Base-by-base conservation (phyloP, 2,888 invertebrate genomes). In the Eristalinus aeneus region DNA sequence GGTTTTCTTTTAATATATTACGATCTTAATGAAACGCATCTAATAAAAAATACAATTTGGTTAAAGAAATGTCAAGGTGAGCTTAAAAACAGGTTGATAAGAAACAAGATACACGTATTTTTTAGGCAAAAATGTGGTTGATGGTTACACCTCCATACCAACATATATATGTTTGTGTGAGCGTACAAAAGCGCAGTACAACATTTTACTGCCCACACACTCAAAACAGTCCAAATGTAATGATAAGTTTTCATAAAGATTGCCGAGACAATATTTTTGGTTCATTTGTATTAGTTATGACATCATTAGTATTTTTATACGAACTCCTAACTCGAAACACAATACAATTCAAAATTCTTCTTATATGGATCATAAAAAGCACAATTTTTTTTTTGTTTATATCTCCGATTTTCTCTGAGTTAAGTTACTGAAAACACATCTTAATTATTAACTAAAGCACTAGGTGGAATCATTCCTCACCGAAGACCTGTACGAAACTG, bases 401-500 rank as follows among this genome's bases (percentile, higher is more conserved):
- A 8, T 16, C 46, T n/a, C n/a, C 8, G n/a, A 8, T 46, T 46
- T 39, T 5, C 0, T 46, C 0, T 46, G n/a, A 16, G 8, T 46
- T 16, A 46, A 46, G n/a, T 46, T 16, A 46, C 16, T 46, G 1
- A 46, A 46, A 46, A 16, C n/a, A 46, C n/a, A n/a, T n/a, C n/a
- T n/a, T 16, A 9, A 16, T 76, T 68, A 58, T 31, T 12, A 22
- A 36, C 34, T 58, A 76, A 31, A 54, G 75, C 76, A 60, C 76
- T 81, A 76, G 64, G 73, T 77, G 73, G 75, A 71, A 68, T 85
- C 63, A 73, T 81, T 58, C 75, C 76, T 69, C 85, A 81, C 63
- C 72, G 73, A 77, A 72, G 76, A 81, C 85, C 68, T 73, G 77
- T 85, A 77, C 64, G 73, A 85, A 81, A 85, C 85, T 85, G 69